Percentiles rank a stretch among this genome's conserved stretches.
These are phyloP conservation scores for Aythya baeri DNA, from an alignment of 2,113 vertebrate genomes.

Conservation along the genomic window DNA sequence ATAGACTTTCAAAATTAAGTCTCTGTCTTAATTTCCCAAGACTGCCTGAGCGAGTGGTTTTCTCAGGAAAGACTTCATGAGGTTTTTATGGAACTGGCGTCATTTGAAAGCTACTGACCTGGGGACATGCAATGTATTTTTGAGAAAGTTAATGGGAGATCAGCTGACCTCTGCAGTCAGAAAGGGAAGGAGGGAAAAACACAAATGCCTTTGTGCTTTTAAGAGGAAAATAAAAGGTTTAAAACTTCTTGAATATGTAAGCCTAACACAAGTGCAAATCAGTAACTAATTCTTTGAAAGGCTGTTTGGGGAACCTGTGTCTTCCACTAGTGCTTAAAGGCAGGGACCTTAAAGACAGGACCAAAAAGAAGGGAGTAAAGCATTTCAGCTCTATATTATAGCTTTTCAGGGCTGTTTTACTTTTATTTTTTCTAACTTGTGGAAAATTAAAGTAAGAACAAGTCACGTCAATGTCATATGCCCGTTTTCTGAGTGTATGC, in stretches of 20 bases:
- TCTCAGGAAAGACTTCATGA: not conserved
- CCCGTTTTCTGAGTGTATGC: not conserved
- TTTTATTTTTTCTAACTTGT: not conserved
- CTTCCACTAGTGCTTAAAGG: not conserved
- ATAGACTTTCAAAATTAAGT: not conserved
- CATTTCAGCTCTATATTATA: not conserved
- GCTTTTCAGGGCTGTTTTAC: not conserved
- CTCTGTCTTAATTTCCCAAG: not conserved
- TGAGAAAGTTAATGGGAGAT: slow-evolving; percentile 16
- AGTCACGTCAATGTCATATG: not conserved
- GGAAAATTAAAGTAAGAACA: not conserved
- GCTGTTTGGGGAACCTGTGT: not conserved
- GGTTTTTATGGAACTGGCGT: not conserved
- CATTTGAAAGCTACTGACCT: not conserved
- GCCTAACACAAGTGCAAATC: not conserved
- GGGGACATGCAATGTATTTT: slow-evolving; percentile 24
- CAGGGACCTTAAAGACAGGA: not conserved
- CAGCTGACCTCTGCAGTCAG: slow-evolving; percentile 25
- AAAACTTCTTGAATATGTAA: slow-evolving; percentile 18
- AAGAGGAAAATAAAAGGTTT: slow-evolving; percentile 41
- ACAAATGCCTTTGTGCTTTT: not conserved
- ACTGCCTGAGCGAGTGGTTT: not conserved
- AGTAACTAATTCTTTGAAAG: not conserved
- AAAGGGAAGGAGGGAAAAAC: not conserved
- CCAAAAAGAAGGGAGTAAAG: not conserved